Evolutionary conservation across 2,797 vertebrate species (phyloP).

Genomic region (Gila robusta): DNA sequence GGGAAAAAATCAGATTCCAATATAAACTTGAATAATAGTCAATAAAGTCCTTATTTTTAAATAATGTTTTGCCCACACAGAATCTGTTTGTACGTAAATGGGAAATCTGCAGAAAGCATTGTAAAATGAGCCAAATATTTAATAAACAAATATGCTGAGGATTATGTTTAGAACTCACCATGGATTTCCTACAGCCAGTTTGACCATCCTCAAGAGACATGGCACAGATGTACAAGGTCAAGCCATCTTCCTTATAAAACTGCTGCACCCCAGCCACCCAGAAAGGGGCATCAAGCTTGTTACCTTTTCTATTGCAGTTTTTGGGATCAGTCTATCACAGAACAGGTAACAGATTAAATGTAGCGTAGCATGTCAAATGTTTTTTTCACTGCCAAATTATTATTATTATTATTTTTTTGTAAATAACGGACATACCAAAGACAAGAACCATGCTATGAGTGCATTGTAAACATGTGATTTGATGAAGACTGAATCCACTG

Average conservation of each 20-base stretch:
- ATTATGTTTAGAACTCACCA: constrained; percentile 63
- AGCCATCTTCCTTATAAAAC: constrained; percentile 72
- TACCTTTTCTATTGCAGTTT: constrained; percentile 3
- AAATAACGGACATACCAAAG: constrained; percentile 71
- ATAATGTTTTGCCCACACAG: neutral
- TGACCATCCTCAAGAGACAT: constrained; percentile 60
- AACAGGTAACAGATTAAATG: constrained; percentile 7
- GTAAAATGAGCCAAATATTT: neutral
- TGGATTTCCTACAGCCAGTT: constrained; percentile 42
- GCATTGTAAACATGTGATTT: constrained; percentile 72
- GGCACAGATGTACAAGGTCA: constrained; percentile 69
- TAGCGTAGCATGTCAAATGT: neutral
- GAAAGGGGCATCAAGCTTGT: constrained; percentile 20
- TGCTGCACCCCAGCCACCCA: constrained; percentile 77
- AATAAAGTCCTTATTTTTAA: neutral
- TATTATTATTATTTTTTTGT: neutral
- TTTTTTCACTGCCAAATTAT: neutral
- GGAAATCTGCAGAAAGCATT: neutral
- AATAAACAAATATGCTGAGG: neutral
- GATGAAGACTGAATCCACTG: constrained; percentile 51
- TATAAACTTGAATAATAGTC: neutral
- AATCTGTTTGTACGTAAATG: neutral
- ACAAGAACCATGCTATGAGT: constrained; percentile 77
- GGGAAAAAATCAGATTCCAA: constrained; percentile 13
- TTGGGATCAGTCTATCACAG: constrained; percentile 59